Evolutionary conservation across 2,797 vertebrate genomes (phyloP).

Genomic region (Xyrichtys novacula): DNA sequence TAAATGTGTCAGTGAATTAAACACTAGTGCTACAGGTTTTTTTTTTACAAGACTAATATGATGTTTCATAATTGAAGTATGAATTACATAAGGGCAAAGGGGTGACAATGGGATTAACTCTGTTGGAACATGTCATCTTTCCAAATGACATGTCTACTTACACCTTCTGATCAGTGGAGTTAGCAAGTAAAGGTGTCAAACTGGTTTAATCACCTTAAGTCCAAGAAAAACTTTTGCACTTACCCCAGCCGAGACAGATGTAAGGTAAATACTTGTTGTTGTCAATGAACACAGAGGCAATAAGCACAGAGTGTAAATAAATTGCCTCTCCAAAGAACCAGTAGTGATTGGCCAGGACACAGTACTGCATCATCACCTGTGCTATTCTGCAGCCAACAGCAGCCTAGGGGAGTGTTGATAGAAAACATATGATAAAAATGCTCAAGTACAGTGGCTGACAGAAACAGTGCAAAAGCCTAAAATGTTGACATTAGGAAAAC

Average conservation of each 20-base stretch:
- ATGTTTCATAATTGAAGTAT: neutral
- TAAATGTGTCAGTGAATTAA: no score
- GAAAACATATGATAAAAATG: neutral
- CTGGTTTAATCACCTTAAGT: no score
- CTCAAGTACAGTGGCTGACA: no score
- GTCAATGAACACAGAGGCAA: slow-evolving; percentile 86
- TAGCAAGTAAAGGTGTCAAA: neutral
- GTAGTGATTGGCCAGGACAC: slow-evolving; percentile 90
- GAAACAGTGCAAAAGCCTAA: no score
- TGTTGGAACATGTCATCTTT: neutral
- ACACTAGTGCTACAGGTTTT: no score
- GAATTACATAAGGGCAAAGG: neutral
- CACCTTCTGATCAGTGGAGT: neutral
- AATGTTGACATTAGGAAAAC: neutral
- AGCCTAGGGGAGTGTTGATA: slow-evolving; percentile 65
- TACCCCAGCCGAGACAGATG: slow-evolving; percentile 90
- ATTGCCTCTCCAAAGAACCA: slow-evolving; percentile 90
- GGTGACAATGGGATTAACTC: neutral
- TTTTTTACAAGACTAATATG: neutral
- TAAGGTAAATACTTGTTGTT: slow-evolving; percentile 87
- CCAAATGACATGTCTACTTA: neutral
- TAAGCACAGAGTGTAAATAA: slow-evolving; percentile 89
- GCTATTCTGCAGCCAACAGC: slow-evolving; percentile 87
- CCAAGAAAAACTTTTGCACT: slow-evolving; percentile 32
- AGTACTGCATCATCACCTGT: slow-evolving; percentile 89